Evolutionary conservation across 2,797 vertebrate species (phyloP).

Genomic region (Sciaenops ocellatus): DNA sequence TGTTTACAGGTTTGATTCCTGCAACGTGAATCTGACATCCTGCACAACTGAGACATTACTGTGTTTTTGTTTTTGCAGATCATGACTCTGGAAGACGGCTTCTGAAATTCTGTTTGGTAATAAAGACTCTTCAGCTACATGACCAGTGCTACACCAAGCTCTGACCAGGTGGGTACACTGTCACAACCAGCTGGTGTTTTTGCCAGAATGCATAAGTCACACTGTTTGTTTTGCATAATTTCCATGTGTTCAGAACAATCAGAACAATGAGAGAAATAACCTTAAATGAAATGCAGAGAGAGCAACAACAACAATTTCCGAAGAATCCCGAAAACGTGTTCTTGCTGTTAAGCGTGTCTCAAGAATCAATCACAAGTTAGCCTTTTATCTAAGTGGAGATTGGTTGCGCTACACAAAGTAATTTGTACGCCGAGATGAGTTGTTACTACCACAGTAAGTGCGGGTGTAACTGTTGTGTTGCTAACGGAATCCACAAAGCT

Average conservation of each 20-base stretch:
- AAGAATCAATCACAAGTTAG: too few species aligned
- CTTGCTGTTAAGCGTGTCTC: too few species aligned
- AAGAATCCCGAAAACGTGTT: too few species aligned
- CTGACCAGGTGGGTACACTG: slow-evolving; percentile 44
- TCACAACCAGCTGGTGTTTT: neutral
- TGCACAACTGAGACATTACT: neutral
- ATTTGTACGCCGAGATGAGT: neutral
- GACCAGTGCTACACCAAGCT: slow-evolving; percentile 47
- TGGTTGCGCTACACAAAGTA: neutral
- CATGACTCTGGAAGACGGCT: slow-evolving; percentile 63
- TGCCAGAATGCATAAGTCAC: too few species aligned
- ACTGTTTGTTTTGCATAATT: neutral
- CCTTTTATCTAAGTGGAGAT: neutral
- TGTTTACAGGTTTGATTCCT: neutral
- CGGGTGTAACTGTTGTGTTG: neutral
- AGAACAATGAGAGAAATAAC: neutral
- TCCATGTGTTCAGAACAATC: neutral
- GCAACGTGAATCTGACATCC: neutral
- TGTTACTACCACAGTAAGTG: neutral
- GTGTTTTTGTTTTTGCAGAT: slow-evolving; percentile 48
- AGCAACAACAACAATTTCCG: neutral
- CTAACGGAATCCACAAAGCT: neutral
- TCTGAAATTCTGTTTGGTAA: slow-evolving; percentile 39
- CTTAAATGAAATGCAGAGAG: neutral
- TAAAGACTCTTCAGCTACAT: slow-evolving; percentile 47